Evolutionary conservation across 1,140 invertebrate genomes (phyloP).

Genomic region (Drosophila sulfurigaster): DNA sequence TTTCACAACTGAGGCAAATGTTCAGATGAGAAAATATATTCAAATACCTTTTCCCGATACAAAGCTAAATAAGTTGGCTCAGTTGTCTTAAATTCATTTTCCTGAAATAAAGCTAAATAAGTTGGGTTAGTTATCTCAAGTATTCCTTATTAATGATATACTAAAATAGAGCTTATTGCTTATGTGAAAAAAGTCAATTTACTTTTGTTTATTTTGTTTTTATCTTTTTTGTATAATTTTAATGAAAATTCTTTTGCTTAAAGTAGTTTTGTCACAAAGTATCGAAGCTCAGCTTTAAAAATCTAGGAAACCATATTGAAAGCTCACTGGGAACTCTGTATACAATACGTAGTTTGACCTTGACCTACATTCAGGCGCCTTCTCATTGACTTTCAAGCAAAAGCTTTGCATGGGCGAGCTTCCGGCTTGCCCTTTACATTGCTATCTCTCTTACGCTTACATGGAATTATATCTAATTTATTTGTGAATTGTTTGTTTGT

Average conservation of each 20-base stretch:
- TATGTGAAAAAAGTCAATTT: too few relatives aligned
- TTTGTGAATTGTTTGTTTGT: constrained; percentile 14
- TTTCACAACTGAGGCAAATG: too few relatives aligned
- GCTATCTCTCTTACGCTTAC: not conserved
- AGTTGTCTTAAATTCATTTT: too few relatives aligned
- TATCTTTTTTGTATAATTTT: not conserved
- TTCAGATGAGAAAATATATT: too few relatives aligned
- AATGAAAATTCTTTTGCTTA: not conserved
- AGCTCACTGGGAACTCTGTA: constrained; percentile 6
- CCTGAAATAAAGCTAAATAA: too few relatives aligned
- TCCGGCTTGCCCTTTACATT: constrained; percentile 23
- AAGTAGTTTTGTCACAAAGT: not conserved
- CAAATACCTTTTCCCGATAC: too few relatives aligned
- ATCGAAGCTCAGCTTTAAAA: constrained; percentile 3
- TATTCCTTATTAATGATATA: too few relatives aligned
- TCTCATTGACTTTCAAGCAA: constrained; percentile 49
- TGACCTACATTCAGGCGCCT: constrained; percentile 56
- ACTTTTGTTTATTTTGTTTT: too few relatives aligned
- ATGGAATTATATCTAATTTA: not conserved
- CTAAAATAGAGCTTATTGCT: too few relatives aligned
- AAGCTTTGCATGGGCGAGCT: constrained; percentile 28
- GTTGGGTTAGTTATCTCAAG: too few relatives aligned
- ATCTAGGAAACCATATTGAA: not conserved
- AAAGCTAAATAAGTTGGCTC: too few relatives aligned
- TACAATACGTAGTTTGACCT: constrained; percentile 37